Evolutionary conservation across 53 echinoderm and acorn worm species (phyloP).

Genomic region (Arbacia lixula): DNA sequence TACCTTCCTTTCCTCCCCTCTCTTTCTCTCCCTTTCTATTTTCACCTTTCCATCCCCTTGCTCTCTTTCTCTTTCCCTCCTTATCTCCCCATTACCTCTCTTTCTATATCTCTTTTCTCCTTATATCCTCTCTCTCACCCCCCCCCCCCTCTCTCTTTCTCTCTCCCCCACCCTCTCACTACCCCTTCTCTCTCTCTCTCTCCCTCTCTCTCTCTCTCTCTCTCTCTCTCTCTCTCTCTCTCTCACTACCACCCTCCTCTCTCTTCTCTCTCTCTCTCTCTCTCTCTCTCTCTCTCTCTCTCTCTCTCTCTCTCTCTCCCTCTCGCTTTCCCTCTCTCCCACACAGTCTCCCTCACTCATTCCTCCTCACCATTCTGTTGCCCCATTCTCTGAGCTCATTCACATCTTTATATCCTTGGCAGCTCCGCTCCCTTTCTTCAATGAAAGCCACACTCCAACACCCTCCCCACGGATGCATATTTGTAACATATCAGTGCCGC

Average conservation of each 20-base stretch:
- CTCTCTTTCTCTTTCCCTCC: not conserved
- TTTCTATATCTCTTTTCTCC: not conserved
- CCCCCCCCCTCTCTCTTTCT: not conserved
- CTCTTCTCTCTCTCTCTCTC: not conserved
- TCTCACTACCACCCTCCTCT: not conserved
- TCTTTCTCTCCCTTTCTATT: not conserved
- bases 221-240: not conserved
- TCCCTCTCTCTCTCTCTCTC: not conserved
- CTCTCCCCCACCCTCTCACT: not conserved
- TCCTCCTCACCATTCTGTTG: not conserved
- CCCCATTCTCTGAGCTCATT: conserved; percentile 24
- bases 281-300: not conserved
- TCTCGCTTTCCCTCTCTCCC: not conserved
- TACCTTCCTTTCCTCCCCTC: too few relatives aligned
- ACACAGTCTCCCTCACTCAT: not conserved
- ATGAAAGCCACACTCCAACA: conserved; percentile 10
- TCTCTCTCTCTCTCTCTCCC: not conserved
- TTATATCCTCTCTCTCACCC: not conserved
- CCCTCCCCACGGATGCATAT: conserved; percentile 24
- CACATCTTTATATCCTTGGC: conserved; percentile 1
- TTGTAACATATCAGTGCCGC: conserved; percentile 38
- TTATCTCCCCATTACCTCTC: not conserved
- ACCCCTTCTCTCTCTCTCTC: not conserved
- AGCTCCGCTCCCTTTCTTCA: not conserved
- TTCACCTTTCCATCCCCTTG: not conserved